phyloP scores from a whole-genome alignment of 2,113 vertebrate genomes.

The Phalacrocorax carbo region DNA sequence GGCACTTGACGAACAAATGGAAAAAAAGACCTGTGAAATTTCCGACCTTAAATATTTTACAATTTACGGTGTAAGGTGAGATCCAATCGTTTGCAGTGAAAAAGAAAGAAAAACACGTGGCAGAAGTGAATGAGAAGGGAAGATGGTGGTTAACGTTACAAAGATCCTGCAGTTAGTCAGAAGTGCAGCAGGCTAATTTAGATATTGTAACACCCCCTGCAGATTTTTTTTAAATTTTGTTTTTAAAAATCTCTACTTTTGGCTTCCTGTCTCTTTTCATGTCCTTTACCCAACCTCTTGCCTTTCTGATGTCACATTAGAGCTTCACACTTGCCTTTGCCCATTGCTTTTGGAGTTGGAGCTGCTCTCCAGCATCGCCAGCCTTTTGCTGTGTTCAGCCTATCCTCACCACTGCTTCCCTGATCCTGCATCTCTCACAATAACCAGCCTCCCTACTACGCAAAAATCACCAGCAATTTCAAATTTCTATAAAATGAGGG shows the following conservation, averaged over 20 bases:
- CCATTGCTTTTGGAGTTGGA: not conserved
- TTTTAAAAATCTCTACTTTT: not conserved
- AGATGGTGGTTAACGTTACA: not conserved
- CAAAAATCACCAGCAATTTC: not conserved
- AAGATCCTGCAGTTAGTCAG: not conserved
- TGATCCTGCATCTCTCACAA: not conserved
- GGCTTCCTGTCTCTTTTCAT: not conserved
- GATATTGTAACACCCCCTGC: not conserved
- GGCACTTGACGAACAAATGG: not conserved
- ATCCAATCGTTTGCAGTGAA: not conserved
- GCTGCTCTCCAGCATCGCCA: not conserved
- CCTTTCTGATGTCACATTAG: not conserved
- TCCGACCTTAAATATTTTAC: not conserved
- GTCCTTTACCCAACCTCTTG: not conserved
- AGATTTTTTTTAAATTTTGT: not conserved
- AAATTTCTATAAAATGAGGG: not conserved
- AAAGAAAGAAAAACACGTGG: not conserved
- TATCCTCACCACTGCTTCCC: not conserved
- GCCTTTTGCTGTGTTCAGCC: not conserved
- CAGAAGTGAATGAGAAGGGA: not conserved
- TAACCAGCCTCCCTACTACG: not conserved
- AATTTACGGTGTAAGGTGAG: not conserved
- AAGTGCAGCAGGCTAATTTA: not conserved
- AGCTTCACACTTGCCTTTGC: not conserved
- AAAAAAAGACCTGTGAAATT: not conserved